phyloP scores from a whole-genome alignment of 1,140 invertebrate species.

The Melipona quadrifasciata region DNA sequence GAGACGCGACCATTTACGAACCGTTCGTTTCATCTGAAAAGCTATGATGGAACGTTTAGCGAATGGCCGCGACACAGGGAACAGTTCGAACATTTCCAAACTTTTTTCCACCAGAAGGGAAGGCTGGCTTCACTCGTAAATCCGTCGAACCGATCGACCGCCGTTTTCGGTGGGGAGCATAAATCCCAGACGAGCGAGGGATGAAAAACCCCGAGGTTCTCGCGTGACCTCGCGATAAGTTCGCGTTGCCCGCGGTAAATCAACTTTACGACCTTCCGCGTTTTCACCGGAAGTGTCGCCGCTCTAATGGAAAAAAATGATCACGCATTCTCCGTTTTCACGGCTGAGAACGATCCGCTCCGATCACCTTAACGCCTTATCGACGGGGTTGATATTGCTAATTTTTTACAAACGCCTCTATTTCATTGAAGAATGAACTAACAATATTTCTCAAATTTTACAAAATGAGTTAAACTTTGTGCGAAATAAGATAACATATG shows the following conservation, averaged over 20 bases:
- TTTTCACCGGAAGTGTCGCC: slow-evolving; percentile 38
- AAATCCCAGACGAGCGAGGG: slow-evolving; percentile 19
- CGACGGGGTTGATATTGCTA: too few species aligned
- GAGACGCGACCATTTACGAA: neutral
- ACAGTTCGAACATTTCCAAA: slow-evolving; percentile 8
- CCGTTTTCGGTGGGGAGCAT: neutral
- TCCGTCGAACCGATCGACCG: neutral
- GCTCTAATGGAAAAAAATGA: neutral
- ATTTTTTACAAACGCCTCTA: too few species aligned
- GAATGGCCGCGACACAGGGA: neutral
- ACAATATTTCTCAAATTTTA: too few species aligned
- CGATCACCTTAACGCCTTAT: neutral
- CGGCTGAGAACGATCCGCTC: neutral
- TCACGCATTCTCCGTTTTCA: slow-evolving; percentile 10
- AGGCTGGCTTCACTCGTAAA: slow-evolving; percentile 33
- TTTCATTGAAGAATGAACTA: too few species aligned
- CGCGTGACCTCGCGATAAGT: slow-evolving; percentile 18
- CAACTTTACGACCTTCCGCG: slow-evolving; percentile 24
- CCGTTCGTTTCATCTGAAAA: too few species aligned
- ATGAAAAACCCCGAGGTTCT: neutral
- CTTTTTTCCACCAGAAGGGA: neutral
- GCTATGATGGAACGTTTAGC: too few species aligned
- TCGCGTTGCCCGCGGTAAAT: slow-evolving; percentile 31
- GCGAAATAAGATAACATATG: too few species aligned
- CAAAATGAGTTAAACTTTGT: too few species aligned